Evolutionary conservation across 2,888 invertebrate species (phyloP), one percentile per base, ranked within the genome.

Genomic region (Dermolepida albohirtum): DNA sequence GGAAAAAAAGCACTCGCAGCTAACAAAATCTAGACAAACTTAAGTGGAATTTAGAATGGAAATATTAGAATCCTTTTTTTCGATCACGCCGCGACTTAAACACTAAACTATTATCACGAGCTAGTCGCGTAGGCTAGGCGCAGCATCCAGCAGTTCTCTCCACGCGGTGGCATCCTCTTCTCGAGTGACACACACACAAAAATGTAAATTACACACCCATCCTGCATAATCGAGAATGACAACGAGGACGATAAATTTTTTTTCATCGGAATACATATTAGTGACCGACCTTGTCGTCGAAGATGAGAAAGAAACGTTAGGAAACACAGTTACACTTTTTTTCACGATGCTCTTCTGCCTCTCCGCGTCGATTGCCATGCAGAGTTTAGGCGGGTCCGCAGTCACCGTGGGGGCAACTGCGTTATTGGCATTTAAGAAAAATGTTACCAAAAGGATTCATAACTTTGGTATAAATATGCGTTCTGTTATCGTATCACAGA

Each of bases 381-480:
- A 29, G 14, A 47, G 44, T 62, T 62, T 62, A 47, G 59, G 47
- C 59, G 47, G 47, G 34, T 11, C 47, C 12, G 43, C 29, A 44
- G 5, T 47, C 14, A n/a, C 16, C 29, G 34, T 34, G 43, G 59
- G 59, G 59, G 59, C 59, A 62, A 62, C 59, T 47, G 16, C 44
- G 59, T 49, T 62, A 62, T 47, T 62, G 59, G 47, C 59, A 62
- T 62, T 62, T 62, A 16, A 62, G 47, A 47, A 62, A 62, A 62
- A 62, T 62, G 47, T 34, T 62, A 62, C 59, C 59, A 62, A 62
- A 62, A 62, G 59, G 59, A 62, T 47, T 62, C 59, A 62, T 62
- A 62, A 62, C 34, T 62, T 62, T 47, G 59, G 59, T 62, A 62
- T 62, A 62, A 62, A 62, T 62, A 62, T 62, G 59, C 59, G 59